Evolutionary conservation across 2,113 vertebrate species (phyloP), one percentile per base, ranked within the genome.

Genomic region (Noturus placidus): DNA sequence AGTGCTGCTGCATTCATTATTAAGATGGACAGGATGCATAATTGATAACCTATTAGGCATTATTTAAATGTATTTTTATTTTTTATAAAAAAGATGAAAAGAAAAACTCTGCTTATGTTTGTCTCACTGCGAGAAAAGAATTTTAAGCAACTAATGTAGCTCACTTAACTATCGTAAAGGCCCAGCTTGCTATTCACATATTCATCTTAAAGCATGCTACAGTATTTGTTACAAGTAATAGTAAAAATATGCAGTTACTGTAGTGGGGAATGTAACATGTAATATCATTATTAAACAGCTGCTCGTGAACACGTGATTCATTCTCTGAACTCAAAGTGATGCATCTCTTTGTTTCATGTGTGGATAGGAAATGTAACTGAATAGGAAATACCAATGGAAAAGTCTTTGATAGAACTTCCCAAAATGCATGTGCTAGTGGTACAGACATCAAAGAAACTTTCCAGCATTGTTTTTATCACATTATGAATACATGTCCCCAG

Each of bases 11-110:
- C 17, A 57, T 46, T 27, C 30, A 25, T 33, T 50, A 67, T 15
- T 30, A 61, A 56, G 5, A 6, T 74, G 78, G 54, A 79, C 30
- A 79, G 35, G 52, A 84, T 88, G 67, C 84, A 88, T 90, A 84
- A 82, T 76, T 88, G 65, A 88, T 90, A 84, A 83, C 19, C 15
- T 5, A 50, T n/a, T 7, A 50, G 22, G 35, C 70, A 74, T 42
- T 74, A 25, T 42, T 74, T 19, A 74, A 22, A 3, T 42, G 4
- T 2, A 3, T 42, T 42, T 42, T 42, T 42, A 8, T 46, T 46
- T 46, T 46, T 46, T 46, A 46, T n/a, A 42, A 42, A 42, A 42
- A 50, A 2, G 15, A 35, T 69, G 19, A 69, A 69, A 33, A 35
- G 30, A 30, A 33, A 69, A 69, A 69, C 5, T 19, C 15, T 35